A percentile compares a stretch with the other conserved stretches of the same genome.
phyloP scores from a whole-genome alignment of 1,140 invertebrate species.

The Gryon sp. region DNA sequence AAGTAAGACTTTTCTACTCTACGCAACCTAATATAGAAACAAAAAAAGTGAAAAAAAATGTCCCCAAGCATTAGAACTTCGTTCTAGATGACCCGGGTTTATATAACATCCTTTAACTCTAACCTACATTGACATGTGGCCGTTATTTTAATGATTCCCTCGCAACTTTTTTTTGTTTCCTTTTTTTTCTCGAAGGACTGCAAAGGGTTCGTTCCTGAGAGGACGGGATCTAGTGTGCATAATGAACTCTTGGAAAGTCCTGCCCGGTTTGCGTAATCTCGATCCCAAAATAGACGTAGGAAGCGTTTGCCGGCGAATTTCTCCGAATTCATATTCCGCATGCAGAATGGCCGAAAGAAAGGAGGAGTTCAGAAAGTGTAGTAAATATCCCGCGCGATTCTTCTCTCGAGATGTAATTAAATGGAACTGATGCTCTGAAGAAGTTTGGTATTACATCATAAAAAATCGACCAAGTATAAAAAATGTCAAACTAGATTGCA shows the following conservation, averaged over 20 bases:
- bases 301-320: constrained; percentile 40
- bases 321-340: constrained; percentile 54
- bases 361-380: constrained; percentile 32
- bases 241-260: constrained; percentile 57
- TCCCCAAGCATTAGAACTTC: constrained; percentile 16
- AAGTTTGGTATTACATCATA: constrained; percentile 37
- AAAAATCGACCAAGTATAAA: constrained; percentile 50
- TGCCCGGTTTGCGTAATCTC: constrained; percentile 55
- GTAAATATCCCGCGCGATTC: constrained; percentile 54
- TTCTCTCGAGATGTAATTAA: constrained; percentile 52
- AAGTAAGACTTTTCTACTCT: too few species aligned
- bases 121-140: constrained; percentile 56
- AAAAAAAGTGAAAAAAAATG: too few species aligned
- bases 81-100: constrained; percentile 25
- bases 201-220: constrained; percentile 43
- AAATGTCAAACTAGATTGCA: too few species aligned
- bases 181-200: constrained; percentile 30
- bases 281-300: constrained; percentile 55
- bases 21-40: too few species aligned
- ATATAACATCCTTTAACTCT: constrained; percentile 45
- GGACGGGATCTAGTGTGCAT: constrained; percentile 61
- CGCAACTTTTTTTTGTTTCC: constrained; percentile 37
- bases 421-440: constrained; percentile 40
- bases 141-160: constrained; percentile 58
- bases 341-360: constrained; percentile 40